Conservation (phyloP, 2,888 invertebrate species). For the Cryptops parisi region DNA sequence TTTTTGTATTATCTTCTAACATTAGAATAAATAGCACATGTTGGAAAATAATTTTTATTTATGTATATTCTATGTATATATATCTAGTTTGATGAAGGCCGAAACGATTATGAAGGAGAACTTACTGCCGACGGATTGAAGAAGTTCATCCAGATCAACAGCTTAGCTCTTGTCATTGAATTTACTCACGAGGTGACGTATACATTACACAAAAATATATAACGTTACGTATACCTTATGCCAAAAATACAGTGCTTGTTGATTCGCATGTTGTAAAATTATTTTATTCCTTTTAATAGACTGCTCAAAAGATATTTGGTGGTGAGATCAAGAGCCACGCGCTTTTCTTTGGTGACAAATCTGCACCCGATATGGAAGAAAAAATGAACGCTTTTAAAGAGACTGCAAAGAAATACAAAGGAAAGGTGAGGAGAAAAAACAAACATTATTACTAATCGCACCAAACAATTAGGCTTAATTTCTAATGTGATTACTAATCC, state of each 20-base stretch:
- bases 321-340: conserved; percentile 96
- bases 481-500: too few species aligned
- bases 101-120: conserved; percentile 51
- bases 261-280: too few species aligned
- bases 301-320: conserved; percentile 95
- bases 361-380: conserved; percentile 64
- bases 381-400: conserved; percentile 61
- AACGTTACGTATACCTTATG: too few species aligned
- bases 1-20: too few species aligned
- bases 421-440: conserved; percentile 45
- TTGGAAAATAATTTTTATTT: too few species aligned
- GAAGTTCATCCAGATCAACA: conserved; percentile 67
- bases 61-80: too few species aligned
- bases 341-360: conserved; percentile 83
- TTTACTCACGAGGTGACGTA: conserved; percentile 67
- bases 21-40: too few species aligned
- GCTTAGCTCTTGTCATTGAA: conserved; percentile 81
- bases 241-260: too few species aligned
- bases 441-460: too few species aligned
- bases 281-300: conserved; percentile 33
- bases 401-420: conserved; percentile 78
- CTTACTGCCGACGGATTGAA: conserved; percentile 50
- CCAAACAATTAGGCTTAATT: not conserved
- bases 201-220: not conserved
- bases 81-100: conserved; percentile 73